These are phyloP conservation scores for Ia io DNA, from an alignment of 2,113 vertebrate genomes.

Conservation along the genomic window DNA sequence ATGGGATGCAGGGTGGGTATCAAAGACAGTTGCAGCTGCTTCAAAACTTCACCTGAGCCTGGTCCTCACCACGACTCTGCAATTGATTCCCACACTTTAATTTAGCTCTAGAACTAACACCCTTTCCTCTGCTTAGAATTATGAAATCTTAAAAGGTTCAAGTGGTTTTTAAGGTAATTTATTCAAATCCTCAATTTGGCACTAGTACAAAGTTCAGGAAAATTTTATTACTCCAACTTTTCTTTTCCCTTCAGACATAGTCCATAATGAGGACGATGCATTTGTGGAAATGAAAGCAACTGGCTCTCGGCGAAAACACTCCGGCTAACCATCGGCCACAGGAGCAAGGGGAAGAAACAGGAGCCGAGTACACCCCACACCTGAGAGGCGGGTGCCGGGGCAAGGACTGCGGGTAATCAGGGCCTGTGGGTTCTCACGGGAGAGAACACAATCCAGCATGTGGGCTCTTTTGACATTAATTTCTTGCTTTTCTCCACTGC, in stretches of 20 bases:
- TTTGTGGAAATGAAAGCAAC: not conserved
- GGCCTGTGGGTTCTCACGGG: not conserved
- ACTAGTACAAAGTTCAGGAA: not conserved
- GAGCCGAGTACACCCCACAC: not conserved
- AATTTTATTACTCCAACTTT: not conserved
- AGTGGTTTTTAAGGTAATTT: not conserved
- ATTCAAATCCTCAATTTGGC: not conserved
- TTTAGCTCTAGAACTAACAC: not conserved
- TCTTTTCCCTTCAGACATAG: not conserved
- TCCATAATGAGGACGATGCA: not conserved
- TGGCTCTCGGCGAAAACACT: not conserved
- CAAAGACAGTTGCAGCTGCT: not conserved
- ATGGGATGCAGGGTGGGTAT: too few species aligned
- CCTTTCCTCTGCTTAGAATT: not conserved
- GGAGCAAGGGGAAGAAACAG: not conserved
- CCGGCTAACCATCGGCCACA: not conserved
- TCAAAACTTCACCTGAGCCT: not conserved
- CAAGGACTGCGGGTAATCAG: not conserved
- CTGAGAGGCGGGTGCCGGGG: not conserved
- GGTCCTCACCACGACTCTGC: accelerated
- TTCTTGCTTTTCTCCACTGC: not conserved
- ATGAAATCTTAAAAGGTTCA: not conserved
- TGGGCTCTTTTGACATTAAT: not conserved
- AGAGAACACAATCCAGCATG: not conserved
- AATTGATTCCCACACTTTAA: not conserved